A percentile compares a stretch with the other conserved stretches of the same genome.
Conservation (phyloP, 2,888 invertebrate genomes). For the Poecilus cupreus region DNA sequence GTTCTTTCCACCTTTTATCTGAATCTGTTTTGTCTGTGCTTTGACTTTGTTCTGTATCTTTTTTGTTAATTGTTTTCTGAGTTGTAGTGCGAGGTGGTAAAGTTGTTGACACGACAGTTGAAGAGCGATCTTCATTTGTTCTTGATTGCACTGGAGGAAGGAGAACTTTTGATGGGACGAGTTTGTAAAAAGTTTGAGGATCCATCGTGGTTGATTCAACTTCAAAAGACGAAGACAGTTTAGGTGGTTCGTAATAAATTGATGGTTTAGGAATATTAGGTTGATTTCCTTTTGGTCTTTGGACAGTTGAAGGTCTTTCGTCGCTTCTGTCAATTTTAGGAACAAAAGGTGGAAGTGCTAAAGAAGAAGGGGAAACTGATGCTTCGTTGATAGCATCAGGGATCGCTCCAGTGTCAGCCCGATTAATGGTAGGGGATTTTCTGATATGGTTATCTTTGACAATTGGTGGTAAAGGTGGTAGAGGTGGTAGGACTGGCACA, state of each 20-base stretch:
- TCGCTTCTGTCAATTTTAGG: constrained; percentile 1
- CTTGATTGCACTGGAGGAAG: constrained; percentile 72
- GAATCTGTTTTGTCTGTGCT: constrained; percentile 23
- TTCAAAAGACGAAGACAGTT: constrained; percentile 27
- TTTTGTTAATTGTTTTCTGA: constrained; percentile 48
- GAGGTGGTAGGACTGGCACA: not conserved
- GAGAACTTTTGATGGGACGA: constrained; percentile 70
- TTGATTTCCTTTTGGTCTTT: not conserved
- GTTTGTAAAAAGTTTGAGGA: constrained; percentile 59
- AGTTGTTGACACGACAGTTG: not conserved
- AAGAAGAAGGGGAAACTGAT: constrained; percentile 32
- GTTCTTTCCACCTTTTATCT: constrained; percentile 67
- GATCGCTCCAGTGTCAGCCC: not conserved
- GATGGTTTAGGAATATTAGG: constrained; percentile 59
- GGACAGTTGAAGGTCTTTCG: not conserved
- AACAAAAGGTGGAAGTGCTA: constrained; percentile 53
- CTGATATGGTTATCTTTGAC: not conserved
- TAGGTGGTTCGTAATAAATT: constrained; percentile 59
- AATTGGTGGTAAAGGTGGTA: not conserved
- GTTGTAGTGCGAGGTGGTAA: not conserved
- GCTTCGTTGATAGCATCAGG: constrained; percentile 40
- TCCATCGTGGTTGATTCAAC: constrained; percentile 59
- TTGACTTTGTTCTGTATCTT: constrained; percentile 43
- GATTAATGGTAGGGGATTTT: not conserved
- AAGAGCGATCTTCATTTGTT: not conserved